Percentiles rank a stretch among this genome's conserved stretches.
These are phyloP conservation scores for Tonatia bakeri DNA, from an alignment of 2,113 vertebrate genomes.

Conservation along the genomic window DNA sequence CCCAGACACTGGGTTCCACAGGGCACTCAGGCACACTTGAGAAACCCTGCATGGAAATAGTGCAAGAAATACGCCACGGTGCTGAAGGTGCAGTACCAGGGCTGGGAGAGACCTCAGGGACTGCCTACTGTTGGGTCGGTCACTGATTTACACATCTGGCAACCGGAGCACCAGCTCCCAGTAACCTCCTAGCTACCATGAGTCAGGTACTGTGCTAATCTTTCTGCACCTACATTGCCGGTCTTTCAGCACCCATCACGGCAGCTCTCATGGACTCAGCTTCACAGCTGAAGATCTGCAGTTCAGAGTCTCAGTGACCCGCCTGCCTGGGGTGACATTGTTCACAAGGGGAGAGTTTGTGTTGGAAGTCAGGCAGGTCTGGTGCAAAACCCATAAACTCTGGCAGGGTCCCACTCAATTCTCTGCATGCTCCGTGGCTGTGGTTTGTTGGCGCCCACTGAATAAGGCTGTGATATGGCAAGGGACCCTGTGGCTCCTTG, in stretches of 20 bases:
- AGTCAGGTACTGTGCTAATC: neutral
- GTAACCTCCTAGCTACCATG: neutral
- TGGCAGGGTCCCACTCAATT: neutral
- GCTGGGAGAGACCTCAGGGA: neutral
- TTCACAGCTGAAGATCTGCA: neutral
- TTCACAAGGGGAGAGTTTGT: neutral
- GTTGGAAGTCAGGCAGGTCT: neutral
- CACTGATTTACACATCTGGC: neutral
- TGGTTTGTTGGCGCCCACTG: accelerated
- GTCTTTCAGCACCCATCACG: neutral
- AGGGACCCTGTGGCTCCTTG: accelerated
- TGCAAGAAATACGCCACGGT: neutral
- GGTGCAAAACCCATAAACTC: neutral
- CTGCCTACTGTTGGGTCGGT: neutral
- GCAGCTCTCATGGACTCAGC: neutral
- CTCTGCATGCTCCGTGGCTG: accelerated
- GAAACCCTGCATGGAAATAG: neutral
- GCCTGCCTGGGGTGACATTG: neutral
- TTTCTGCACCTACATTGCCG: neutral
- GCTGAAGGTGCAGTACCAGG: neutral
- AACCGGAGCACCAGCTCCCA: neutral
- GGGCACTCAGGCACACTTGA: neutral
- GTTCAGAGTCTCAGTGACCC: neutral
- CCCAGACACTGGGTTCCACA: conserved; percentile 44
- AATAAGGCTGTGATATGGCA: accelerated